A percentile compares a stretch with the other conserved stretches of the same genome.
Conservation (phyloP, 2,888 invertebrate species). For the Pseudolycoriella hygida region DNA sequence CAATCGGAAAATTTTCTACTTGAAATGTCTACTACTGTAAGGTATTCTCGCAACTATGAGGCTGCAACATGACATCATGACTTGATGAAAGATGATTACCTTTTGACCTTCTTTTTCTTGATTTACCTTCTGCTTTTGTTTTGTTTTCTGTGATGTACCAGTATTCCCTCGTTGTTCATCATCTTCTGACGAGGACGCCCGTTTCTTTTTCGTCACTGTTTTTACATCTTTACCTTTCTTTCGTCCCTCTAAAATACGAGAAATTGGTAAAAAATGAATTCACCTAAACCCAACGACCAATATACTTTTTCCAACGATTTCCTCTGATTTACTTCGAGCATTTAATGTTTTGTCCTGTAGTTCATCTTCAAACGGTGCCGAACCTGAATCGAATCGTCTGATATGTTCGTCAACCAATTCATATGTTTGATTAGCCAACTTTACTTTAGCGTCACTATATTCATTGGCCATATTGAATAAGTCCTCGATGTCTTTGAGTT, state of each 20-base stretch:
- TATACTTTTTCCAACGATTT: slow-evolving; percentile 40
- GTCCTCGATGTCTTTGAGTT: slow-evolving; percentile 67
- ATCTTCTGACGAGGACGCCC: slow-evolving; percentile 26
- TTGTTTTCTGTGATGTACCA: slow-evolving; percentile 20
- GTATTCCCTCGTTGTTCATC: slow-evolving; percentile 17
- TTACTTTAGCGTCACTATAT: slow-evolving; percentile 94
- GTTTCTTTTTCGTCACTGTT: slow-evolving; percentile 37
- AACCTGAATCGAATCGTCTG: slow-evolving; percentile 82
- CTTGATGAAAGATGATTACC: slow-evolving; percentile 18
- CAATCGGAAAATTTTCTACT: no score
- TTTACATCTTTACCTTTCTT: slow-evolving; percentile 50
- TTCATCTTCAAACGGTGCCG: slow-evolving; percentile 91
- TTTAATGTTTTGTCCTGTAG: slow-evolving; percentile 85
- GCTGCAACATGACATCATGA: no score
- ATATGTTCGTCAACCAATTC: slow-evolving; percentile 98
- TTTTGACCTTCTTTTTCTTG: slow-evolving; percentile 32
- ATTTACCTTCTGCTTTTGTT: slow-evolving; percentile 33
- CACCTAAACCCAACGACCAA: not conserved
- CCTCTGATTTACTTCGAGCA: slow-evolving; percentile 50
- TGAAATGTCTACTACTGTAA: no score
- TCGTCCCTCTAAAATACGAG: slow-evolving; percentile 37
- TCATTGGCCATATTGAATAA: slow-evolving; percentile 88
- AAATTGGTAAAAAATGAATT: slow-evolving; percentile 1
- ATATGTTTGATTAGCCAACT: slow-evolving; percentile 93
- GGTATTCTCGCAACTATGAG: no score